Evolutionary conservation across 1,140 invertebrate genomes (phyloP), one percentile per base, ranked within the genome.

Genomic region (Ericerus pela): DNA sequence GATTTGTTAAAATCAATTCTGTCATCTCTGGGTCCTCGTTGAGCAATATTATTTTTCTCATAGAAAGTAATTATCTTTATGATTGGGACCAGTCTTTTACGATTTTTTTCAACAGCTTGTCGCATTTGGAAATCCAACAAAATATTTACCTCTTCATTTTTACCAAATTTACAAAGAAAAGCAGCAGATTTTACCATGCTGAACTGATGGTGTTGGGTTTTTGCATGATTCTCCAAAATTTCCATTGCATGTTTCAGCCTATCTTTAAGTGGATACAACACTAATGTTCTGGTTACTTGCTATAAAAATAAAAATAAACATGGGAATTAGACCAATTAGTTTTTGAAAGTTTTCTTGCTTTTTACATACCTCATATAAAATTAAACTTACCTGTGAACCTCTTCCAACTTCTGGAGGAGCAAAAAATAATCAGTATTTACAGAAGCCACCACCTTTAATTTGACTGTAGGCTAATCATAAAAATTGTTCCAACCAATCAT

Each of bases 371-470:
- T 27, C 16, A 12, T 28, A 51, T 6, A 1, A 12, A 3, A 27
- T 22, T 14, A 26, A 1, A 24, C 14, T 51, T 26, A 51, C 47
- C 14, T 51, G 43, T 33, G 26, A 33, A 51, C 47, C 36, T 24
- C 29, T 33, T 36, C 43, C 56, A 53, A 43, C 47, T 24, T 33
- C 38, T 28, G 56, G 24, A 36, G 37, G 18, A 4, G 47, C 56
- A 38, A 57, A 57, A 1, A 38, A 22, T 36, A 57, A 22, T 18
- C 41, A 57, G 28, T 53, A 57, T 52, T 57, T 57, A 53, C 47
- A 57, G 28, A 52, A 57, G 5, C 28, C 47, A 6, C 47, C 56
- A 16, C 30, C 26, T 8, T 51, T 28, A n/a, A 52, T 36, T 57
- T 57, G 24, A 51, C 29, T 31, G 53, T 57, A 52, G 4, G 47